phyloP scores from a whole-genome alignment of 1,140 invertebrate genomes.

The Aphaenogaster rudis region DNA sequence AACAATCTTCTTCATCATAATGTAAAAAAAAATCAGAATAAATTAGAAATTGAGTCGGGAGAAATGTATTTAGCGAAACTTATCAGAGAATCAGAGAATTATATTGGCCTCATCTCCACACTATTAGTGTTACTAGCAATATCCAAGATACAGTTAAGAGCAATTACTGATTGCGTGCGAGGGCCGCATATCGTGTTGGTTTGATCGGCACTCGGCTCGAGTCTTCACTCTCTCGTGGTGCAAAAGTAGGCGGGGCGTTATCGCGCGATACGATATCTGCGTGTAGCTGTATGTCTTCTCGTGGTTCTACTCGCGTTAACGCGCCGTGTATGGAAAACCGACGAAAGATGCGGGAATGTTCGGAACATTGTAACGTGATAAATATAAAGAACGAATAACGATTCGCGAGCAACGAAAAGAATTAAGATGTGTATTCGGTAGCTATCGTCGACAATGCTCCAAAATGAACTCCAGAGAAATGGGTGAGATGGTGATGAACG shows the following conservation, averaged over 20 bases:
- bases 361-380: background rate
- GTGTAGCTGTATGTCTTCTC: conserved; percentile 59
- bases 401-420: background rate
- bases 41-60: background rate
- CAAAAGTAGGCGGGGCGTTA: conserved; percentile 69
- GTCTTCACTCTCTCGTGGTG: conserved; percentile 26
- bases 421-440: conserved; percentile 35
- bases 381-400: background rate
- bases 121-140: background rate
- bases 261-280: conserved; percentile 76
- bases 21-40: background rate
- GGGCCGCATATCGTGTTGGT: conserved; percentile 39
- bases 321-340: conserved; percentile 34
- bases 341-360: conserved; percentile 22
- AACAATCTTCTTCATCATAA: background rate
- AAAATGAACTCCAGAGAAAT: conserved; percentile 80
- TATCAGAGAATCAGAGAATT: background rate
- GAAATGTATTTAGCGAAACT: background rate
- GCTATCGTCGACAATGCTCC: conserved; percentile 51
- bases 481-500: conserved; percentile 77
- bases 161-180: conserved; percentile 47
- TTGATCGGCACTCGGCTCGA: conserved; percentile 38
- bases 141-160: conserved; percentile 34
- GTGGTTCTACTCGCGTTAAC: conserved; percentile 42
- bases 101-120: background rate